Conservation (phyloP, 2,797 vertebrate species). For the Leptoclinus maculatus region DNA sequence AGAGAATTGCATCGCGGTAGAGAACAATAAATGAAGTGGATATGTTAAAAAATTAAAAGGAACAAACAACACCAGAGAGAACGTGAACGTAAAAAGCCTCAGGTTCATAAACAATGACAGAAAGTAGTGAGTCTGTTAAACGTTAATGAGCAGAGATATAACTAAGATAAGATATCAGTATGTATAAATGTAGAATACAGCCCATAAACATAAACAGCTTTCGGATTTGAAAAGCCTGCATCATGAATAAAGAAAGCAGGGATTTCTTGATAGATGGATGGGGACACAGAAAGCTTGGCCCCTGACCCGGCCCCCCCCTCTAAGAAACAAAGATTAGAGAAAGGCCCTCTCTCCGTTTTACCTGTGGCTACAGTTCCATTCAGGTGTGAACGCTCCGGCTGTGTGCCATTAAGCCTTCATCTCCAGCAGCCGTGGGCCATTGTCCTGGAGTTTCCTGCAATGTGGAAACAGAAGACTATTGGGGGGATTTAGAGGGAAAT, state of each 20-base stretch:
- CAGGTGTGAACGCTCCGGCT: conserved; percentile 47
- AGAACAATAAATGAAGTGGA: conserved; percentile 26
- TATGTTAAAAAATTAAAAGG: conserved; percentile 21
- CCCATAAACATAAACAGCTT: neutral
- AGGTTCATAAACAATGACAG: conserved; percentile 20
- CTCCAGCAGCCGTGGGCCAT: conserved; percentile 45
- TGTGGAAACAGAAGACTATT: conserved; percentile 48
- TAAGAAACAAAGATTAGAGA: conserved; percentile 36
- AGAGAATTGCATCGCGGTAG: conserved; percentile 17
- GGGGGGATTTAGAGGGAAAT: conserved; percentile 68
- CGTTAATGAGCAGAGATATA: conserved; percentile 14
- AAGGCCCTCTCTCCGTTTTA: conserved; percentile 26
- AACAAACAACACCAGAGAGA: conserved; percentile 37
- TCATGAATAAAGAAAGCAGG: conserved; percentile 18
- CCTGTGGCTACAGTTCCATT: conserved; percentile 38
- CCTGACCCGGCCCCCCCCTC: neutral
- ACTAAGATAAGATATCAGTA: neutral
- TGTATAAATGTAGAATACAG: neutral
- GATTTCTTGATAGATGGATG: neutral
- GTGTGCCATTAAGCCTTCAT: conserved; percentile 49
- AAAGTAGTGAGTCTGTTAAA: conserved; percentile 26
- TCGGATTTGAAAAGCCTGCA: neutral
- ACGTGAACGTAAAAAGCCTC: conserved; percentile 19
- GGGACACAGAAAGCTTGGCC: neutral
- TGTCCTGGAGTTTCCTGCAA: conserved; percentile 52